Percentiles rank a stretch among this genome's conserved stretches.
phyloP scores from a whole-genome alignment of 37 sponge, comb jelly and placozoan genomes.

The Bolinopsis microptera region DNA sequence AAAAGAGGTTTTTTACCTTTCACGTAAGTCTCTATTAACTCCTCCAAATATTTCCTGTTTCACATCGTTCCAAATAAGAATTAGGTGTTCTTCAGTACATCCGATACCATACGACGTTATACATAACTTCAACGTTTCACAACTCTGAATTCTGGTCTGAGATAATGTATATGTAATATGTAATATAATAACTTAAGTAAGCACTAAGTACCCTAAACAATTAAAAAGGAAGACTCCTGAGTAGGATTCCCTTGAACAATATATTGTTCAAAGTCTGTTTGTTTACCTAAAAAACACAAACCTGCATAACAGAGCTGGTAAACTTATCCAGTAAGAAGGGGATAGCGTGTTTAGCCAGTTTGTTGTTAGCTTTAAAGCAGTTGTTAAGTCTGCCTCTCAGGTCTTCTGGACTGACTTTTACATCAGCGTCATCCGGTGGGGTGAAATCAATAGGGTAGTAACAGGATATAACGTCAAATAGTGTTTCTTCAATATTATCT shows the following conservation, averaged over 20 bases:
- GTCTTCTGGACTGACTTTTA: background rate
- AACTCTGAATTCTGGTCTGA: slow-evolving; percentile 33
- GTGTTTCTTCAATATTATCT: background rate
- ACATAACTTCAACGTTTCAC: slow-evolving; percentile 18
- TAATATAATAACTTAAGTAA: background rate
- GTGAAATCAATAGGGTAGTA: slow-evolving; percentile 60
- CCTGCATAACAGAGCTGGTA: slow-evolving; percentile 3
- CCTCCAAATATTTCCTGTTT: slow-evolving; percentile 47
- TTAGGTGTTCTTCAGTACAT: background rate
- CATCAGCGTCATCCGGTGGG: background rate
- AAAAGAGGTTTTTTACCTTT: no score
- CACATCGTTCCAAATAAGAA: slow-evolving; percentile 16
- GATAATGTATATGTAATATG: background rate
- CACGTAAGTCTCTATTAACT: background rate
- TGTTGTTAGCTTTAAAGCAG: slow-evolving; percentile 11
- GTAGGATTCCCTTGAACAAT: no score
- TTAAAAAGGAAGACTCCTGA: no score
- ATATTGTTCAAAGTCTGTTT: no score
- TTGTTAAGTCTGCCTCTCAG: background rate
- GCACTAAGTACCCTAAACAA: no score
- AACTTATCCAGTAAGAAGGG: slow-evolving; percentile 40
- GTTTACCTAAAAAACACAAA: background rate
- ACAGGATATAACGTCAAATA: slow-evolving; percentile 49
- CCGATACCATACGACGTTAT: background rate
- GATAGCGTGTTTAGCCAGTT: background rate